Evolutionary conservation across 2,888 invertebrate genomes (phyloP), one percentile per base, ranked within the genome.

Genomic region (Dynastes tityus): DNA sequence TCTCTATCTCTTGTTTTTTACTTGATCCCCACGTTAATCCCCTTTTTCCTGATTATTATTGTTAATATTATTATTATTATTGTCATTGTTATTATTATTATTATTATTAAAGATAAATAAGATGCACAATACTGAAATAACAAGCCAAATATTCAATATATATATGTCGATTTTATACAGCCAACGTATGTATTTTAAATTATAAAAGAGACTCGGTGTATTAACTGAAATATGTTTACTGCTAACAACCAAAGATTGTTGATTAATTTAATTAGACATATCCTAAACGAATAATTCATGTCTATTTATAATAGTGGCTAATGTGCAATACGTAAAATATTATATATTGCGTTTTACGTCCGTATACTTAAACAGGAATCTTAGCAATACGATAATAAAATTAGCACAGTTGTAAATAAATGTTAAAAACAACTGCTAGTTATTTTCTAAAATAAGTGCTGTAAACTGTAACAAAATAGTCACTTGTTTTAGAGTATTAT

Each of bases 291-390:
- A 55, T 71, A 55, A 40, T 37, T 73, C 58, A 73, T 22, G 9
- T 58, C 73, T 73, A 73, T 73, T 73, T 58, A 58, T 73, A 73
- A 9, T 13, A 11, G 49, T 68, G 22, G 9, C 51, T 51, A 68
- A 68, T 29, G 13, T 29, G 32, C 32, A 27, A 11, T 32, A 63
- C 13, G 9, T 27, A n/a, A 51, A 13, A 51, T 51, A 51, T 68
- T 51, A 11, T 8, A 22, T 32, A 49, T 68, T 22, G 51, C 8
- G 37, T 51, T 51, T 68, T 9, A n/a, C 22, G 13, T 2, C 29
- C 49, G 27, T 27, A n/a, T 51, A 3, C n/a, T 51, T 68, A 68
- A 53, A 11, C 51, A 29, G n/a, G 27, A 27, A 68, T 51, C n/a
- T 40, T 65, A 37, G 6, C 27, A 68, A 51, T 1, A 2, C 22